Evolutionary conservation across 1,140 invertebrate species (phyloP), one percentile per base, ranked within the genome.

Genomic region (Aphidius ervi): DNA sequence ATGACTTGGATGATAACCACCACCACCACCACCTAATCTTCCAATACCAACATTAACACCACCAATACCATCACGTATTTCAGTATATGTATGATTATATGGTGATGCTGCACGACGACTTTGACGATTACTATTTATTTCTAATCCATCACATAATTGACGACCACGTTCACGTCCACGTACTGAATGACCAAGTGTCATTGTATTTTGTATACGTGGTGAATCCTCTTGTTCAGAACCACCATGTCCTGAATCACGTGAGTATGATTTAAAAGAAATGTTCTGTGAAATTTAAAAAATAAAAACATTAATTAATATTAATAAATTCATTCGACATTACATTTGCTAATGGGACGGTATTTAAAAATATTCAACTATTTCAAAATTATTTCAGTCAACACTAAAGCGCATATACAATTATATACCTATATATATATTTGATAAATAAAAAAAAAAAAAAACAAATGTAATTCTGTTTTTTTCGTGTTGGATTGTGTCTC

Each of bases 241-340:
- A 64, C 86, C 81, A 75, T 86, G 82, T 63, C 86, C 82, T 53
- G 86, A 83, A 71, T 86, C 82, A 63, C 85, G 80, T 64, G 85
- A 85, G 70, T 84, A 85, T 45, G 84, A 86, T 70, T 87, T 87
- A 85, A 85, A 87, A 82, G 85, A 87, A 83, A 85, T 86, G 83
- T 86, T 87, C 86, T 87, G 84, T 66, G 76, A 77, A 64, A 70
- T 76, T 74, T 69, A 74, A 16, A 16, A 16, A 16, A 16, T 16
- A 67, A 65, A 59, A 65, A 47, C 64, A 59, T 62, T 20, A 41
- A 31, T 50, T 10, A 42, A 10, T 31, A 49, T 61, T 61, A 20
- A 55, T 46, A 46, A 53, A 20, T 47, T 52, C 41, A 47, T 8
- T 16, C 1, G 16, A 16, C 16, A 16, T 16, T 16, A 16, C 16